Base-by-base conservation (phyloP, 2,797 vertebrate species). In the Amphiprion clarkii region DNA sequence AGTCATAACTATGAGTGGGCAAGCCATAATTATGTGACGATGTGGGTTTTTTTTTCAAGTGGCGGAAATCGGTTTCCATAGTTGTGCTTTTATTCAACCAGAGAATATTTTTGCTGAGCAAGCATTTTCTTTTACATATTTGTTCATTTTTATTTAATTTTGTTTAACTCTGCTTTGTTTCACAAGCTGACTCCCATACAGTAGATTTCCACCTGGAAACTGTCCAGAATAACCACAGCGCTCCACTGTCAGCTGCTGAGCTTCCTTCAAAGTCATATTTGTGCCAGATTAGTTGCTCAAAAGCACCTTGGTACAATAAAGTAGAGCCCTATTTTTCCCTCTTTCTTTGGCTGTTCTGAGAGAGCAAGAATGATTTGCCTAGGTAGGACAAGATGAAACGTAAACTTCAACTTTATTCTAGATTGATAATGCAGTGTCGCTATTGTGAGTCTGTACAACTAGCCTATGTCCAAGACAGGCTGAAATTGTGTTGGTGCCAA, bases 371-470 rank as follows among this genome's bases (percentile, higher is more conserved):
- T 58, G 65, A 66, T 85, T 88, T 88, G 72, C 81, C 73, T 70
- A 3, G 71, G 25, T 48, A 57, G 63, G 66, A 84, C 66, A 61
- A 79, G 74, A 81, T 56, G 53, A 63, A 73, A 59, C 80, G 76
- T 31, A 78, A 74, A 67, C 61, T 76, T 78, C 73, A 61, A 67
- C 71, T 55, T 81, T 58, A 25, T 57, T 67, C 62, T 23, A 55
- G 68, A 88, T 92, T 86, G 89, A 90, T 91, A 90, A 90, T 88
- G 76, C 83, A 88, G 74, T 33, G 63, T 69, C 75, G 66, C 73
- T 69, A 62, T 82, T 84, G 75, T 73, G 66, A 71, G 71, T 83
- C 79, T 81, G 74, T 59, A 46, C 36, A 13, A 65, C 72, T 74
- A 85, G 84, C 78, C 74, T 74, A 27, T 71, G 66, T 67, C 84